These are phyloP conservation scores for Oligia latruncula DNA, from an alignment of 2,888 invertebrate species.

Conservation along the genomic window DNA sequence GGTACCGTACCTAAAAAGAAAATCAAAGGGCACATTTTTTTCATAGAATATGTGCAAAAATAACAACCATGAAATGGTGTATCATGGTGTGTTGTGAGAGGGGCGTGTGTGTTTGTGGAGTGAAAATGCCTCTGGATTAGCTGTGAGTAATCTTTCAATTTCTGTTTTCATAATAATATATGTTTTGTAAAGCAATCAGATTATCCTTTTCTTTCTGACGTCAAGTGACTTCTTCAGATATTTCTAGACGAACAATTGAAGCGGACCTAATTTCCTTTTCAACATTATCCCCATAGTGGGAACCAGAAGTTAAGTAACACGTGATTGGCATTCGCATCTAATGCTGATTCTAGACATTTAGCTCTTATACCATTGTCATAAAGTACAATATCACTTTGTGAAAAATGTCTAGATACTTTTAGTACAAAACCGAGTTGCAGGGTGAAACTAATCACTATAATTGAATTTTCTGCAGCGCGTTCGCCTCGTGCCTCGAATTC, in stretches of 20 bases:
- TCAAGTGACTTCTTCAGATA: slow-evolving; percentile 30
- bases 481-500: slow-evolving; percentile 83
- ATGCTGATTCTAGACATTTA: slow-evolving; percentile 41
- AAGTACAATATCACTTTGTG: slow-evolving; percentile 64
- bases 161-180: neutral
- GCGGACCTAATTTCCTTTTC: slow-evolving; percentile 69
- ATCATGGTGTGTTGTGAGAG: neutral
- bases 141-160: neutral
- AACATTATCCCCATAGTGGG: slow-evolving; percentile 72
- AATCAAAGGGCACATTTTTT: neutral
- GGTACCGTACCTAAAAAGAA: neutral
- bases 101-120: neutral
- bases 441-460: slow-evolving; percentile 86
- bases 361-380: slow-evolving; percentile 59
- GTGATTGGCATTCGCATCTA: slow-evolving; percentile 75
- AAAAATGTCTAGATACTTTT: slow-evolving; percentile 72
- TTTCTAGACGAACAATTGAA: slow-evolving; percentile 59
- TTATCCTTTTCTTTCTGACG: slow-evolving; percentile 3
- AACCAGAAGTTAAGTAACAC: slow-evolving; percentile 75
- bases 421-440: slow-evolving; percentile 80
- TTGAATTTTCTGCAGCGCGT: slow-evolving; percentile 85
- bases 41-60: neutral
- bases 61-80: neutral
- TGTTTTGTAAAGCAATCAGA: neutral
- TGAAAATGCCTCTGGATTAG: neutral